These are phyloP conservation scores for Equus quagga DNA, from an alignment of 2,113 vertebrate genomes.

Conservation along the genomic window DNA sequence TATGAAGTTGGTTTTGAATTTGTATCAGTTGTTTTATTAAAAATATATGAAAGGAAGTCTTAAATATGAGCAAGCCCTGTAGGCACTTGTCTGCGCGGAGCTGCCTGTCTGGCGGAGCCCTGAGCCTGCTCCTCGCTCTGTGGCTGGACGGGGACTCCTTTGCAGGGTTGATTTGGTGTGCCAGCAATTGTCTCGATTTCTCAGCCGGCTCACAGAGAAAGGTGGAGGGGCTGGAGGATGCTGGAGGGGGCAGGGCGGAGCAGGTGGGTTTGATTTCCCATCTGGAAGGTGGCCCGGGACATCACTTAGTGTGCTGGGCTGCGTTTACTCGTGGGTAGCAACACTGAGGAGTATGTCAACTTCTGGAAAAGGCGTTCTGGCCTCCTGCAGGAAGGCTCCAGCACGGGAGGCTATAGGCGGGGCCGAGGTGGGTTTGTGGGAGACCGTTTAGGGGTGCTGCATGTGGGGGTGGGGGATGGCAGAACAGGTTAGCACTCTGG, in stretches of 20 bases:
- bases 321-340: slow-evolving; percentile 11
- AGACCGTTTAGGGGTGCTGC: fast-evolving
- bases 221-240: background rate
- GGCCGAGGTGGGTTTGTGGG: background rate
- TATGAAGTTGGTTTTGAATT: slow-evolving; percentile 93
- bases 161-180: slow-evolving; percentile 77
- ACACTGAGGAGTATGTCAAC: fast-evolving
- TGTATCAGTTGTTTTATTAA: slow-evolving; percentile 95
- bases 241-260: fast-evolving
- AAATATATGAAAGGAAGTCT: slow-evolving; percentile 92
- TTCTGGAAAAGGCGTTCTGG: background rate
- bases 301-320: background rate
- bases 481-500: background rate
- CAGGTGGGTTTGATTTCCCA: background rate
- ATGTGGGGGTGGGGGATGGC: fast-evolving
- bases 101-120: slow-evolving; percentile 63
- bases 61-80: slow-evolving; percentile 89
- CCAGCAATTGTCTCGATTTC: slow-evolving; percentile 80
- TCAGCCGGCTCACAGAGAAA: slow-evolving; percentile 72
- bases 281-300: background rate
- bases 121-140: slow-evolving; percentile 61
- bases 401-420: background rate
- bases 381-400: background rate
- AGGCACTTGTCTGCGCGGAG: slow-evolving; percentile 79
- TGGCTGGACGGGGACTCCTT: slow-evolving; percentile 79